A percentile compares a stretch with the other conserved stretches of the same genome.
phyloP scores from a whole-genome alignment of 2,888 invertebrate genomes.

The Lasioglossum malachurum region DNA sequence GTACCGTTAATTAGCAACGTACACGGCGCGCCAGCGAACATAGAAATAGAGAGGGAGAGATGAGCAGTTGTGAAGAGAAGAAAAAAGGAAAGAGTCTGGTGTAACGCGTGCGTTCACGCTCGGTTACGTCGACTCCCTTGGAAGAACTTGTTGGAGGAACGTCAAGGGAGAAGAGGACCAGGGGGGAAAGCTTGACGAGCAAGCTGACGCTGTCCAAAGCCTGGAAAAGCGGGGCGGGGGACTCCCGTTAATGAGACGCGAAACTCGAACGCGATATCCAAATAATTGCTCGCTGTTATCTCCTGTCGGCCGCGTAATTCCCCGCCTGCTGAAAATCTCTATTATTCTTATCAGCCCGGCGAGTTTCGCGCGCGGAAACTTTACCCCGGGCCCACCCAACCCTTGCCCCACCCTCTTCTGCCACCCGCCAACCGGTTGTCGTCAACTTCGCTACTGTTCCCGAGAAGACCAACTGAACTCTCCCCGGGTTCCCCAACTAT shows the following conservation, averaged over 20 bases:
- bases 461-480: slow-evolving; percentile 19
- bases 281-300: slow-evolving; percentile 34
- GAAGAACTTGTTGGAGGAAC: neutral
- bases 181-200: neutral
- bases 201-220: slow-evolving; percentile 16
- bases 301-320: slow-evolving; percentile 31
- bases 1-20: slow-evolving; percentile 31
- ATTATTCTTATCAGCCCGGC: slow-evolving; percentile 37
- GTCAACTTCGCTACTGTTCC: slow-evolving; percentile 33
- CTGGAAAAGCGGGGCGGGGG: no score
- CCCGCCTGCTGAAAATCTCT: slow-evolving; percentile 28
- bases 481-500: slow-evolving; percentile 18
- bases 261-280: slow-evolving; percentile 22
- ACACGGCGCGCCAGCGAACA: neutral
- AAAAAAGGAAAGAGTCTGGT: neutral
- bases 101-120: slow-evolving; percentile 6
- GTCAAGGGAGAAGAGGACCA: neutral
- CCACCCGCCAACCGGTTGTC: neutral
- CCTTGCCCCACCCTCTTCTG: neutral
- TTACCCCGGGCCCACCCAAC: neutral
- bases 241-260: slow-evolving; percentile 3
- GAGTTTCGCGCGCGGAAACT: slow-evolving; percentile 25
- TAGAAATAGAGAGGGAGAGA: neutral
- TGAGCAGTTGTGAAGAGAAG: neutral
- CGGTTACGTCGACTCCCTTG: neutral